A percentile compares a stretch with the other conserved stretches of the same genome.
Conservation (phyloP, 1,140 invertebrate species). For the Euura saliciscinereae region DNA sequence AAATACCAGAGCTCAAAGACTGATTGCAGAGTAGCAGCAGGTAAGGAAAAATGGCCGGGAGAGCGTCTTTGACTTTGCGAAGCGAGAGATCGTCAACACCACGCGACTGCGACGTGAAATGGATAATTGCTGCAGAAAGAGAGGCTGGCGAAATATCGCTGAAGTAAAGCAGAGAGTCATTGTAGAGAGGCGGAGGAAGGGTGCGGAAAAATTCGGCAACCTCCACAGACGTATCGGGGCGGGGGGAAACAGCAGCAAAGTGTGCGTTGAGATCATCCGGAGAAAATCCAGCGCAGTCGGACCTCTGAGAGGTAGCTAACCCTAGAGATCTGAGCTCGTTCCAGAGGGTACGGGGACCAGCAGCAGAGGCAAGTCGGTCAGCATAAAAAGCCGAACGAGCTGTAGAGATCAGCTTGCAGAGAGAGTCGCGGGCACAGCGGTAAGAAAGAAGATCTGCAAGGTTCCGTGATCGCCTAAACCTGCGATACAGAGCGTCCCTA, state of each 20-base stretch:
- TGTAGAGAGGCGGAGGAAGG: neutral
- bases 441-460: neutral
- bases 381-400: neutral
- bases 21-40: too few species aligned
- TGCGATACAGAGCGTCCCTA: neutral
- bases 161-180: neutral
- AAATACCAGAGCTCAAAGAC: too few species aligned
- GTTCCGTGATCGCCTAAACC: neutral
- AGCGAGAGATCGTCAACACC: too few species aligned
- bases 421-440: neutral
- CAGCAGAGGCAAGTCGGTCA: neutral
- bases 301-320: neutral
- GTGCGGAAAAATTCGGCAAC: neutral
- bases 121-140: too few species aligned
- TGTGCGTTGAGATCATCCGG: neutral
- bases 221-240: neutral
- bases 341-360: neutral
- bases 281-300: neutral
- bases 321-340: neutral
- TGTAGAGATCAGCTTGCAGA: neutral
- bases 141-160: neutral
- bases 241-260: neutral
- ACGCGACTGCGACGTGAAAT: too few species aligned
- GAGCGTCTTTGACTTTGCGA: too few species aligned
- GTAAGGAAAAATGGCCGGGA: too few species aligned